A percentile compares a stretch with the other conserved stretches of the same genome.
These are phyloP conservation scores for Meles meles DNA, from an alignment of 2,113 vertebrate species.

Conservation along the genomic window DNA sequence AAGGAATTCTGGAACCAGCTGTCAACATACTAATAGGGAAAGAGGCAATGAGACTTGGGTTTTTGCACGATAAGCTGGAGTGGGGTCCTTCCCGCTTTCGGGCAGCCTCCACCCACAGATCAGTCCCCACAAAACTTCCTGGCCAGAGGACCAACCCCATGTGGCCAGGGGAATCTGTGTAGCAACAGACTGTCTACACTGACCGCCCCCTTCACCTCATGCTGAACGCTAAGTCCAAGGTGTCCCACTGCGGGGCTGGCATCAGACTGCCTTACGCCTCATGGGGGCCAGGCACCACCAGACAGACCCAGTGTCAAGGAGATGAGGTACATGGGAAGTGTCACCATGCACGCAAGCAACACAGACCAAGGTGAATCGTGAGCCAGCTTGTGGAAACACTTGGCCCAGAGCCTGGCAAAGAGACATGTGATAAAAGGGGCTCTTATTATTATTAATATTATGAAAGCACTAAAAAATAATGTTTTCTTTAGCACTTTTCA, in stretches of 20 bases:
- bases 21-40: neutral
- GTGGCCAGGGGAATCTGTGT: neutral
- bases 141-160: neutral
- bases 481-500: neutral
- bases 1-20: neutral
- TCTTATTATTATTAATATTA: neutral
- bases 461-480: neutral
- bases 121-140: neutral
- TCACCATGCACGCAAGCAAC: neutral
- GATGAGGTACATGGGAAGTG: neutral
- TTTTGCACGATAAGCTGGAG: neutral
- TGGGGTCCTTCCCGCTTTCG: neutral
- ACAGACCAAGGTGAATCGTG: neutral
- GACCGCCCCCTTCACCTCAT: neutral
- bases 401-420: neutral
- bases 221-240: neutral
- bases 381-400: neutral
- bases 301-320: neutral
- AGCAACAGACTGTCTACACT: neutral
- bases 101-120: neutral
- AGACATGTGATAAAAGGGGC: neutral
- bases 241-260: neutral
- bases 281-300: neutral
- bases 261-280: neutral
- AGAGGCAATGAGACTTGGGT: neutral